Percentiles rank a stretch among this genome's conserved stretches.
phyloP scores from a whole-genome alignment of 2,113 vertebrate species.

The Bucco capensis region DNA sequence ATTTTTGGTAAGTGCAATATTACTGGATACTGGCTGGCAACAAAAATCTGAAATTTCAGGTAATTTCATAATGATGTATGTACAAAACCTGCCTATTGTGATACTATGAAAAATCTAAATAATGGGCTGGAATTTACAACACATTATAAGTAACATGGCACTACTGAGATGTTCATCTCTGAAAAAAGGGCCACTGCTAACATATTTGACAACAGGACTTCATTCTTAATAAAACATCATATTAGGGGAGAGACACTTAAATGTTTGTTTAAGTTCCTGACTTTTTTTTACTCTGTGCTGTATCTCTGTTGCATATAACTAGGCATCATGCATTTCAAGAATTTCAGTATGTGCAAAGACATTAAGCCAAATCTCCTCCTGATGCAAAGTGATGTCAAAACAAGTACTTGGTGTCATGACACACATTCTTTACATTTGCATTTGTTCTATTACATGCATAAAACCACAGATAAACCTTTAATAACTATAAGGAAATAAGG shows the following conservation, averaged over 20 bases:
- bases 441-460: background rate
- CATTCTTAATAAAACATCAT: background rate
- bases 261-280: background rate
- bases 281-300: background rate
- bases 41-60: background rate
- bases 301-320: background rate
- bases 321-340: background rate
- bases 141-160: fast-evolving
- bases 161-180: background rate
- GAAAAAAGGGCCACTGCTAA: background rate
- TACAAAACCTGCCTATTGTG: background rate
- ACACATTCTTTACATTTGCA: background rate
- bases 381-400: background rate
- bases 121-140: background rate
- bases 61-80: background rate
- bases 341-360: background rate
- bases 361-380: background rate
- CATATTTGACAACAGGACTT: background rate
- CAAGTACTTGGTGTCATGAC: background rate
- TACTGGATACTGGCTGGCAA: background rate
- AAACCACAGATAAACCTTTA: background rate
- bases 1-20: background rate
- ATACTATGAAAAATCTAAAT: background rate
- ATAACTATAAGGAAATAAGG: background rate
- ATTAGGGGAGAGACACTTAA: background rate